Percentiles rank a stretch among this genome's conserved stretches.
phyloP scores from a whole-genome alignment of 2,113 vertebrate species.

The Cyanistes caeruleus region DNA sequence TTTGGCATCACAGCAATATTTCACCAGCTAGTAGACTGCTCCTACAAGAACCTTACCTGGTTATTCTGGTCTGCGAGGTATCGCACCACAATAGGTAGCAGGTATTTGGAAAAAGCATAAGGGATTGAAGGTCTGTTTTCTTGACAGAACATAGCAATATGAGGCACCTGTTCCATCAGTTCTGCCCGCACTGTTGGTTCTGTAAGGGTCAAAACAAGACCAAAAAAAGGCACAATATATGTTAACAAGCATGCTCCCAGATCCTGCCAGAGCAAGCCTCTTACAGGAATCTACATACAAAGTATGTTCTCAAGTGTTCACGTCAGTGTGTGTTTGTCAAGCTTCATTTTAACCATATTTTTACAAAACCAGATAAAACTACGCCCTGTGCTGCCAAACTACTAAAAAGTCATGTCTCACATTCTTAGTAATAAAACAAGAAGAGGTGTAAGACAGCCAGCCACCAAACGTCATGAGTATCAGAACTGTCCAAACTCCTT shows the following conservation, averaged over 20 bases:
- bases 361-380: background rate
- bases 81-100: constrained; percentile 87
- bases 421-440: background rate
- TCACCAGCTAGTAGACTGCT: background rate
- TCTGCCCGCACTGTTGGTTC: constrained; percentile 89
- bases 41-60: constrained; percentile 75
- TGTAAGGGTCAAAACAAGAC: constrained; percentile 42
- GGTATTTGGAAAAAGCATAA: constrained; percentile 86
- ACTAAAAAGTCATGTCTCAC: background rate
- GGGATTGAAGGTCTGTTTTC: constrained; percentile 89
- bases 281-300: background rate
- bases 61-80: constrained; percentile 91
- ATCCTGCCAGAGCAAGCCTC: background rate
- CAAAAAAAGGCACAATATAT: background rate
- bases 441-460: background rate
- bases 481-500: background rate
- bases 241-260: background rate
- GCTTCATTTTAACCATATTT: background rate
- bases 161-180: constrained; percentile 91
- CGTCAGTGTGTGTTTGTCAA: background rate
- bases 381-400: background rate
- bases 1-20: background rate
- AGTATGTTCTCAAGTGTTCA: background rate
- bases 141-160: constrained; percentile 90
- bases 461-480: background rate